Evolutionary conservation across 1,140 invertebrate genomes (phyloP), one percentile per base, ranked within the genome.

Genomic region (Sarcophaga peregrina): DNA sequence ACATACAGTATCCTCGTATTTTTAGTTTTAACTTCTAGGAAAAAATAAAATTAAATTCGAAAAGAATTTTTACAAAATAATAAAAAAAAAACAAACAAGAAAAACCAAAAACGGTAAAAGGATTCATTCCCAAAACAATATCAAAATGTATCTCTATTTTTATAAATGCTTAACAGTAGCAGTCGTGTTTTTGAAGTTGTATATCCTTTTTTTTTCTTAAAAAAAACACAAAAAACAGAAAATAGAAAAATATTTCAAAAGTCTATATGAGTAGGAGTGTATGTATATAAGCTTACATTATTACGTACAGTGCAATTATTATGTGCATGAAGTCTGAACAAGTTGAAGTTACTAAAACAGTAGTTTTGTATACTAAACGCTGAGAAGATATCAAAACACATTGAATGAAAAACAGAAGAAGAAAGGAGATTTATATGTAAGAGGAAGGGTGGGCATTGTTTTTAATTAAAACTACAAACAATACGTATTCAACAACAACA

Each of bases 381-480:
- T 37, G 25, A 2, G 4, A 37, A 37, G 25, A 37, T 37, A 37
- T 37, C 25, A 37, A 37, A 37, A 37, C 25, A 37, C 25, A 37
- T 37, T 37, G 25, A 37, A 4, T 2, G 25, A 37, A 37, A 37
- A 2, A 37, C 1, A 37, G 25, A 37, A 4, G 4, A 4, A 37
- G 25, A 37, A 4, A 37, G 25, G 25, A 4, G 25, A n/a, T n/a
- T n/a, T n/a, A n/a, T n/a, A n/a, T 68, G 62, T 6, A 68, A 8
- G 17, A 58, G 6, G 20, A n/a, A 68, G 20, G 62, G 20, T 20
- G 1, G 25, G 25, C 20, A 68, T 25, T 68, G 62, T 68, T 68
- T 68, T 68, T 68, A 68, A 68, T 68, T 68, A 68, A 68, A 68
- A 68, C n/a, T 68, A 25, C 17, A 68, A 68, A 68, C 62, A 68